These are phyloP conservation scores for Anser brachyrhynchus DNA, from an alignment of 2,113 vertebrate genomes.

Conservation along the genomic window DNA sequence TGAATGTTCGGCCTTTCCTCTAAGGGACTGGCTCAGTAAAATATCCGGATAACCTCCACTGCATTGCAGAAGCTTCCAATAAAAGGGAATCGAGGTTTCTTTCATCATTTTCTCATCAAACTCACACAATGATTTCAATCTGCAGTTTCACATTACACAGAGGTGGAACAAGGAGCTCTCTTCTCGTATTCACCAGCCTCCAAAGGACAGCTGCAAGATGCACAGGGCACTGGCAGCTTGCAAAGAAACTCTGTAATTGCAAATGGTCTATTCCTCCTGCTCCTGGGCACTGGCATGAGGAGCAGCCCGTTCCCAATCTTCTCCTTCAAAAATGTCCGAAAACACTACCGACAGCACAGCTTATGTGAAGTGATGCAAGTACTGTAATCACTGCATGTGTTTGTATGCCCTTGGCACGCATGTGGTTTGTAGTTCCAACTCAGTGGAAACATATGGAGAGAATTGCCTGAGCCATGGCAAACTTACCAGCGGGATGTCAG, in stretches of 20 bases:
- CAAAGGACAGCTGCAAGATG: background rate
- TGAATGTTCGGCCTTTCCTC: constrained; percentile 8
- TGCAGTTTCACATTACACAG: constrained; percentile 7
- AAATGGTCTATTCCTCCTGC: background rate
- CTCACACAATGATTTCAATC: constrained; percentile 31
- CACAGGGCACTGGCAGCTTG: background rate
- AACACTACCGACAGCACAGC: rapidly evolving
- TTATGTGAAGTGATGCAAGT: background rate
- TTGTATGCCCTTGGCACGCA: background rate
- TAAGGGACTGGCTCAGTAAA: background rate
- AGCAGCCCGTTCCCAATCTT: background rate
- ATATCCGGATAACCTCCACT: background rate
- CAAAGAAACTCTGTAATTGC: background rate
- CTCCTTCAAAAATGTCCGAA: background rate
- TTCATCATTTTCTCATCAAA: constrained; percentile 56
- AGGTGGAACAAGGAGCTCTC: background rate
- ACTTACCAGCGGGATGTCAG: background rate
- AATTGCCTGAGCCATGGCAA: background rate
- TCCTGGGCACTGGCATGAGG: background rate
- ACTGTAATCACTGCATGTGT: background rate
- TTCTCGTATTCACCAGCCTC: background rate
- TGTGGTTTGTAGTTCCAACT: background rate
- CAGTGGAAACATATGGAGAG: background rate
- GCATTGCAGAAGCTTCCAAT: constrained; percentile 24
- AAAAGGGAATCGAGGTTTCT: constrained; percentile 9